Evolutionary conservation across 1,140 invertebrate species (phyloP).

Genomic region (Solen grandis): DNA sequence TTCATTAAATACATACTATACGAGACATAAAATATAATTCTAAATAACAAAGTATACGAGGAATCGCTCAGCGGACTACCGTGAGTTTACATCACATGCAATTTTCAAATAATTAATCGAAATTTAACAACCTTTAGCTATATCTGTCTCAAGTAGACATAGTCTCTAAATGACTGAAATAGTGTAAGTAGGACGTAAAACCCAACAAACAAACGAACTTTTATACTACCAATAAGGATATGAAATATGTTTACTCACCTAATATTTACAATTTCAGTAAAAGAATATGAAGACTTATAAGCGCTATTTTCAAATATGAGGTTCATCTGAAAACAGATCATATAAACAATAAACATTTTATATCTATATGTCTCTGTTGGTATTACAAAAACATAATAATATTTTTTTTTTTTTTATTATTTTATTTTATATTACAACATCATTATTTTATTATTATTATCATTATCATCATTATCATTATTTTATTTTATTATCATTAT

Average conservation of each 20-base stretch:
- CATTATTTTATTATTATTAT: too few relatives aligned
- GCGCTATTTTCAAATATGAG: slow-evolving; percentile 30
- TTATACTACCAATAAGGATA: not conserved
- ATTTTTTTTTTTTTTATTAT: too few relatives aligned
- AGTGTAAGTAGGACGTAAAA: too few relatives aligned
- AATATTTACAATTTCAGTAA: slow-evolving; percentile 57
- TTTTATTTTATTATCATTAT: too few relatives aligned
- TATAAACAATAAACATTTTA: too few relatives aligned
- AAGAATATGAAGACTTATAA: slow-evolving; percentile 35
- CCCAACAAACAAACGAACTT: not conserved
- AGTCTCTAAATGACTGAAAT: not conserved
- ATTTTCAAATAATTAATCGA: not conserved
- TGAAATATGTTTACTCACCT: slow-evolving; percentile 17
- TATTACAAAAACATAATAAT: too few relatives aligned
- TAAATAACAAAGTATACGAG: too few relatives aligned
- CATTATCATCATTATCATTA: too few relatives aligned
- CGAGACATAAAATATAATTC: too few relatives aligned
- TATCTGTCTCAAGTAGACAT: not conserved
- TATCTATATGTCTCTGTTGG: too few relatives aligned
- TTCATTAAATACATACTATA: too few relatives aligned
- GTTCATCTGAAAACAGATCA: slow-evolving; percentile 51
- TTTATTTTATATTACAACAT: too few relatives aligned
- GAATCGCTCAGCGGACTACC: not conserved
- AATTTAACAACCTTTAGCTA: not conserved
- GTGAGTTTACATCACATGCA: not conserved